Evolutionary conservation across 2,113 vertebrate genomes (phyloP), one percentile per base, ranked within the genome.

Genomic region (Isurus oxyrinchus): DNA sequence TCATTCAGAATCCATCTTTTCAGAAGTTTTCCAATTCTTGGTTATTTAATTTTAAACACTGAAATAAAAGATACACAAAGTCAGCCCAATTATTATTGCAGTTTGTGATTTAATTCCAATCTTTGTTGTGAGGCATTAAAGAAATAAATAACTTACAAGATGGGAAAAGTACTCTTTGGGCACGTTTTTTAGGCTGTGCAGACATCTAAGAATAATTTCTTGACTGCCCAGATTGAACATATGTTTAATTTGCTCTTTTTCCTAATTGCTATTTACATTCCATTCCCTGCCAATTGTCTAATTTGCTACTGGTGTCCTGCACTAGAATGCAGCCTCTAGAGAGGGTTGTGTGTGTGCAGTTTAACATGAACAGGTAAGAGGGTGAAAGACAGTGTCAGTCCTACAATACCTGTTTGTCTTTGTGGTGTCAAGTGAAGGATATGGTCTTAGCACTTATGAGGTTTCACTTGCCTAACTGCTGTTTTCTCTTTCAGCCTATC

Each of bases 401-500:
- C 49, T 94, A 14, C 23, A 35, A 19, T 59, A 8, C n/a, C 13
- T 81, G 72, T 76, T 88, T 76, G 31, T 95, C 0, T 81, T 72
- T 21, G 11, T 13, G 96, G 96, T 96, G 25, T 93, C 10, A 10
- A 57, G 27, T 93, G 63, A 57, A 96, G 84, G 44, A 59, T n/a
- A 44, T 44, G 14, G 53, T 13, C 67, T 84, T 76, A 69, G 0
- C 10, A 91, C 31, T 91, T 35, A 35, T 31, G 13, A 16, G 4
- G 13, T 61, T 40, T 94, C 66, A 23, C 35, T 66, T 53, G 95
- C 25, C 96, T 57, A 40, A 59, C 96, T 96, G 7, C 25, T 97
- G 97, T 76, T 94, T 90, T 96, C 66, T n/a, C 61, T 86, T 81
- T 96, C 96, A 99, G 99, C 97, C 98, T 99, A 97, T 99, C 99